Conservation (phyloP, 2,888 invertebrate genomes). For the Lycophotia porphyrea region DNA sequence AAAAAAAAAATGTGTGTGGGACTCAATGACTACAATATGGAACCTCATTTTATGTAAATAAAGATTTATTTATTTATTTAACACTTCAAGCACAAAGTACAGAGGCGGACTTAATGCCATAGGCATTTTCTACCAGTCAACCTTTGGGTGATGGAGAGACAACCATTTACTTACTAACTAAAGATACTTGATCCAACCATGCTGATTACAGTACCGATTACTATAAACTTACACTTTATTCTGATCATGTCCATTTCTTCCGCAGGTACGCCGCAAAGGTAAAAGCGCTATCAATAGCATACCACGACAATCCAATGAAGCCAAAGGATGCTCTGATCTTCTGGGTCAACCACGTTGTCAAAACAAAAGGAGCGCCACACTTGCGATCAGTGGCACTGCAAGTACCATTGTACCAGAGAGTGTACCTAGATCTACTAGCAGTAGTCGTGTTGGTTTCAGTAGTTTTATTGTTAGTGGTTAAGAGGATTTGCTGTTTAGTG, state of each 20-base stretch:
- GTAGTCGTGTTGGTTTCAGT: constrained; percentile 40
- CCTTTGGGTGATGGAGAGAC: no score
- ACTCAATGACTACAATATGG: not conserved
- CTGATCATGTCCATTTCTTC: constrained; percentile 11
- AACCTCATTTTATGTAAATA: not conserved
- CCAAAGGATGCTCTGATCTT: constrained; percentile 74
- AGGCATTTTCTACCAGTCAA: no score
- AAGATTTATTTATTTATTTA: no score
- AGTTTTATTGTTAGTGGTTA: constrained; percentile 12
- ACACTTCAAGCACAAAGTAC: no score
- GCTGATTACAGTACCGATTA: not conserved
- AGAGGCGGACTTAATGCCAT: no score
- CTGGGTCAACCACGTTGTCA: constrained; percentile 79
- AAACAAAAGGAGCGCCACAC: constrained; percentile 76
- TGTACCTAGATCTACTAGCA: constrained; percentile 75
- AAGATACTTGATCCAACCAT: no score
- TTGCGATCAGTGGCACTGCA: constrained; percentile 74
- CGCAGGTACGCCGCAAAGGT: constrained; percentile 73
- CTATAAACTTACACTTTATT: not conserved
- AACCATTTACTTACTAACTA: not conserved
- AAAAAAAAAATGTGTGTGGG: not conserved
- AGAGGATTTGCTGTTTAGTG: constrained; percentile 18
- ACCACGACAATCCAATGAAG: constrained; percentile 73
- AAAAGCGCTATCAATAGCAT: constrained; percentile 74
- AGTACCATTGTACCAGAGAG: constrained; percentile 76